Conservation (phyloP, 2,113 vertebrate genomes). For the Grammomys dolichurus region DNA sequence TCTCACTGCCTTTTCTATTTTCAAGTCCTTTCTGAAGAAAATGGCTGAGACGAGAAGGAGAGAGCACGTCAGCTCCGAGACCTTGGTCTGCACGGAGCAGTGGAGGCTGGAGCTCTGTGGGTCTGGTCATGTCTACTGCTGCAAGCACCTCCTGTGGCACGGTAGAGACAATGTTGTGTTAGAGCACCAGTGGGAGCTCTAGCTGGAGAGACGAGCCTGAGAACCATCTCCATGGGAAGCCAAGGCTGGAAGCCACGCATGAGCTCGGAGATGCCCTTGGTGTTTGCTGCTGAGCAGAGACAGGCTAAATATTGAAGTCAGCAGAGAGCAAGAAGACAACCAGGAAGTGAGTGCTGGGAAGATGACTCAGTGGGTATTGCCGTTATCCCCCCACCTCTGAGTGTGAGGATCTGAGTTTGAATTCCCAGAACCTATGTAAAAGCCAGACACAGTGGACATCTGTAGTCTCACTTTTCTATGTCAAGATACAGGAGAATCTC, state of each 20-base stretch:
- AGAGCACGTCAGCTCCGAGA: background rate
- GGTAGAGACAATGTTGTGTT: background rate
- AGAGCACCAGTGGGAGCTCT: background rate
- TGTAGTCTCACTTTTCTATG: background rate
- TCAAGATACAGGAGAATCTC: background rate
- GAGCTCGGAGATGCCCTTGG: background rate
- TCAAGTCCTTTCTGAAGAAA: background rate
- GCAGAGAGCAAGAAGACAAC: background rate
- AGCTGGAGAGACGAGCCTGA: background rate
- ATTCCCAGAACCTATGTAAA: background rate
- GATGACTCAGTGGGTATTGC: background rate
- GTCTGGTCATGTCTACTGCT: background rate
- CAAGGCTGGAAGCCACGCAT: background rate
- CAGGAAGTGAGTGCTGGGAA: background rate
- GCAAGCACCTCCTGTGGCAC: background rate
- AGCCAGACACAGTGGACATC: background rate
- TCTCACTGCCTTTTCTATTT: background rate
- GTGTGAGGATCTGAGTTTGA: background rate
- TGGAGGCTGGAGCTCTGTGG: background rate
- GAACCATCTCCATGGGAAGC: background rate
- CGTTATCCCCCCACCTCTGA: background rate
- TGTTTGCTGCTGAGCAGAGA: background rate
- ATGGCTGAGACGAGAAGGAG: background rate
- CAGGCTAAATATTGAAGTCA: background rate
- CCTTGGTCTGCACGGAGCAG: background rate